Base-by-base conservation (phyloP, 1,140 invertebrate genomes). In the Tetragonula clypearis region DNA sequence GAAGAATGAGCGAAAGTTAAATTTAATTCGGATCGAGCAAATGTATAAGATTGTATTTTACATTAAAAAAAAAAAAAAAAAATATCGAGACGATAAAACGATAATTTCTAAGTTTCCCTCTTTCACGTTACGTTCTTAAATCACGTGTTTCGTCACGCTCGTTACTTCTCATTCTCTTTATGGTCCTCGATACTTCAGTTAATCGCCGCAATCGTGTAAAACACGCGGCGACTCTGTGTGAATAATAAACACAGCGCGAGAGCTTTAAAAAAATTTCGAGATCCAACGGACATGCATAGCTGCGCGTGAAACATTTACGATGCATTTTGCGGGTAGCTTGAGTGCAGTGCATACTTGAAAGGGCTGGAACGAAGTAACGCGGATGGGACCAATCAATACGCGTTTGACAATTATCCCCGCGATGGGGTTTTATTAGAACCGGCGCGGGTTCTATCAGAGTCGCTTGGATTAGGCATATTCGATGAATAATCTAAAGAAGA, bases 301-400 rank as follows among this genome's bases (percentile, higher is more conserved):
- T 11, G 14, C 9, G 17, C 5, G 53, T 56, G 53, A 75, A 56
- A 56, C 41, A 78, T 62, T 78, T 65, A 78, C 65, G 17, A 78
- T 78, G 23, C 58, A 65, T 78, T 66, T 65, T 49, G 15, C 17
- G 75, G n/a, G 35, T 1, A n/a, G 11, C 74, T 41, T n/a, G 58
- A 77, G 58, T 62, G 75, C 74, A 41, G 41, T 8, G 75, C n/a
- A 30, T 23, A 65, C 74, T 41, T 23, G 55, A 35, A 58, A 75
- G 73, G 53, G 8, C 53, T 19, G 53, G 26, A 75, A 30, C 73
- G 73, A 60, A 60, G 56, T 76, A 76, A 76, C 56, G 21, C 75
- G 75, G 41, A 66, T 65, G 26, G 55, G 41, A 19, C 62, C n/a
- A 53, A 78, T 49, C 75, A 41, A 78, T 78, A 65, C 58, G 75